phyloP scores from a whole-genome alignment of 2,888 invertebrate genomes.

The Callimorpha dominula region DNA sequence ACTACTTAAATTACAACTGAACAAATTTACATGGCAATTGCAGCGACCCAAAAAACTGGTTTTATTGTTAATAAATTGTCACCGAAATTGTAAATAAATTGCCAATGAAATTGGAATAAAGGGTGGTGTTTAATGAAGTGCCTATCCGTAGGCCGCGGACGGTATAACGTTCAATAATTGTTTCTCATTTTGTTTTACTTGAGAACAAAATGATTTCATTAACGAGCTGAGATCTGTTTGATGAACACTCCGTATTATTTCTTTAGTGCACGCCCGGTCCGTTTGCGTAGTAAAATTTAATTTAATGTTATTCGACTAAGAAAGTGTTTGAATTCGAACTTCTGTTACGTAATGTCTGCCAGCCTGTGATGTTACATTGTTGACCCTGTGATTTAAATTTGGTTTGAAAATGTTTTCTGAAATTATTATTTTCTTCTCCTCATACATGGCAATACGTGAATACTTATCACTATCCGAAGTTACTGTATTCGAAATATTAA shows the following conservation, averaged over 20 bases:
- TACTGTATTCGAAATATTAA: neutral
- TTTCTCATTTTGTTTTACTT: slow-evolving; percentile 62
- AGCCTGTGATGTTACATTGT: slow-evolving; percentile 4
- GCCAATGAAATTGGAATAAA: slow-evolving; percentile 51
- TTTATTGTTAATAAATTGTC: slow-evolving; percentile 50
- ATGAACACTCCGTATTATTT: slow-evolving; percentile 58
- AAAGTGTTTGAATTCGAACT: slow-evolving; percentile 29
- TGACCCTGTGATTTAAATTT: slow-evolving; percentile 1
- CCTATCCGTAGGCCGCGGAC: slow-evolving; percentile 40
- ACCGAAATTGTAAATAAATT: slow-evolving; percentile 50
- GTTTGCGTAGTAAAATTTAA: slow-evolving; percentile 51
- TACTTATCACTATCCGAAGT: neutral
- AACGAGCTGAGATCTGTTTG: slow-evolving; percentile 59
- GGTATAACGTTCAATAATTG: slow-evolving; percentile 60
- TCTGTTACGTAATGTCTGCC: slow-evolving; percentile 28
- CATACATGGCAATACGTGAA: neutral
- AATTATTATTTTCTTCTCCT: neutral
- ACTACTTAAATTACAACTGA: slow-evolving; percentile 39
- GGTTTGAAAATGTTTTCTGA: neutral
- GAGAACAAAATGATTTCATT: slow-evolving; percentile 65
- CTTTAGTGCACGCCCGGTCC: slow-evolving; percentile 49
- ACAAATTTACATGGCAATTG: slow-evolving; percentile 46
- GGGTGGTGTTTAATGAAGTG: slow-evolving; percentile 52
- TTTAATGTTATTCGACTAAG: slow-evolving; percentile 36
- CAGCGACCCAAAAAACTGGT: slow-evolving; percentile 37